A percentile compares a stretch with the other conserved stretches of the same genome.
Evolutionary conservation across 1,140 invertebrate genomes (phyloP).

Genomic region (Drosophila bocki): DNA sequence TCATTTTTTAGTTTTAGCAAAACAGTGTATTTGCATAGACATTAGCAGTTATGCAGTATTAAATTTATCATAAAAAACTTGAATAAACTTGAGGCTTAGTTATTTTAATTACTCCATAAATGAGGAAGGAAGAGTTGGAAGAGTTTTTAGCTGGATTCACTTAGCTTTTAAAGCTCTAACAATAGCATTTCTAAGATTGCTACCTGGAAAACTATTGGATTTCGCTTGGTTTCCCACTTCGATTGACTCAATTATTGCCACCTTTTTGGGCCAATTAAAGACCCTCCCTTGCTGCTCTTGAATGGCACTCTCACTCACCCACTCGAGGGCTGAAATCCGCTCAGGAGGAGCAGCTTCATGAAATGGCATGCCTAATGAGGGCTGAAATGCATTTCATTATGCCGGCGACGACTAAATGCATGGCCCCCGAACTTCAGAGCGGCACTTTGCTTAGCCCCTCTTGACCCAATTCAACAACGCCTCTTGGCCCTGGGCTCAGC

Average conservation of each 20-base stretch:
- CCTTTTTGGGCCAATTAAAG: slow-evolving; percentile 30
- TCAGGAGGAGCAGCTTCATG: slow-evolving; percentile 34
- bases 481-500: slow-evolving; percentile 24
- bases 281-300: neutral
- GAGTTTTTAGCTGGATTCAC: neutral
- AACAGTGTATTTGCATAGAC: neutral
- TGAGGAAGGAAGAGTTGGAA: neutral
- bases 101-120: neutral
- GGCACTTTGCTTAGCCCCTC: slow-evolving; percentile 51
- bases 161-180: neutral
- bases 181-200: neutral
- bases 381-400: slow-evolving; percentile 80
- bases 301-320: slow-evolving; percentile 25
- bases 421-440: slow-evolving; percentile 49
- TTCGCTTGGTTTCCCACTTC: neutral
- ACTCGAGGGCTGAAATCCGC: slow-evolving; percentile 44
- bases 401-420: slow-evolving; percentile 59
- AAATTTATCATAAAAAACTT: neutral
- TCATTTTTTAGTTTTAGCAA: neutral
- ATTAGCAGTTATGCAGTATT: neutral
- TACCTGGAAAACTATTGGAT: neutral
- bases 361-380: slow-evolving; percentile 80
- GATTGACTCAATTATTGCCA: slow-evolving; percentile 32
- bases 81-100: neutral
- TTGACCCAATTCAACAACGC: slow-evolving; percentile 64